These are phyloP conservation scores for Elephas maximus DNA, from an alignment of 2,113 vertebrate species.

Conservation along the genomic window DNA sequence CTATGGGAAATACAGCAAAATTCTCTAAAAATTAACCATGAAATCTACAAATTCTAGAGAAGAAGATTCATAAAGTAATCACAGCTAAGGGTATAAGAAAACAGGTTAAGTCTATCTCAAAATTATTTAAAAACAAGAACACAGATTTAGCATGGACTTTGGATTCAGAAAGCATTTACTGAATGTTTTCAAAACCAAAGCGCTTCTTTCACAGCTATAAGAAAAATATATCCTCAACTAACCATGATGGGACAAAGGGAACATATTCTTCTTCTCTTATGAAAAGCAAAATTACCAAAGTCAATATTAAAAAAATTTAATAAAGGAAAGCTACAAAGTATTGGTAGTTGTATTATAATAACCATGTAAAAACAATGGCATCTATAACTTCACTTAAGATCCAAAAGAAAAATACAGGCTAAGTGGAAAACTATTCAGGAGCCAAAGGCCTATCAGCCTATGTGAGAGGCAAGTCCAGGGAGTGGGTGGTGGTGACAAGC, in stretches of 20 bases:
- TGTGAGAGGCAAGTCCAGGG: background rate
- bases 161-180: constrained; percentile 46
- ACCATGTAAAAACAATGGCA: background rate
- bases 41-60: background rate
- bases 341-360: background rate
- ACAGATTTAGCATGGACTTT: background rate
- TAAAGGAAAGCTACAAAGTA: constrained; percentile 29
- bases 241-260: background rate
- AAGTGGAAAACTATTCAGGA: background rate
- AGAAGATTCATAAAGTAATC: constrained; percentile 11
- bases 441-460: background rate
- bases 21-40: background rate
- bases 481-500: rapidly evolving
- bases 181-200: constrained; percentile 42
- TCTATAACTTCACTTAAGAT: background rate
- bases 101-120: background rate
- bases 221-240: constrained; percentile 26
- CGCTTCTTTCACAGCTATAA: background rate
- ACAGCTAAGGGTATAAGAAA: constrained; percentile 23
- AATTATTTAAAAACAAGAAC: constrained; percentile 43
- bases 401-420: background rate
- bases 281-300: constrained; percentile 27
- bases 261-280: background rate
- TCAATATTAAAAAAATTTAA: background rate
- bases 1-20: constrained; percentile 24